These are phyloP conservation scores for Ardeotis arabs DNA, from an alignment of 2,113 vertebrate species.

Conservation along the genomic window DNA sequence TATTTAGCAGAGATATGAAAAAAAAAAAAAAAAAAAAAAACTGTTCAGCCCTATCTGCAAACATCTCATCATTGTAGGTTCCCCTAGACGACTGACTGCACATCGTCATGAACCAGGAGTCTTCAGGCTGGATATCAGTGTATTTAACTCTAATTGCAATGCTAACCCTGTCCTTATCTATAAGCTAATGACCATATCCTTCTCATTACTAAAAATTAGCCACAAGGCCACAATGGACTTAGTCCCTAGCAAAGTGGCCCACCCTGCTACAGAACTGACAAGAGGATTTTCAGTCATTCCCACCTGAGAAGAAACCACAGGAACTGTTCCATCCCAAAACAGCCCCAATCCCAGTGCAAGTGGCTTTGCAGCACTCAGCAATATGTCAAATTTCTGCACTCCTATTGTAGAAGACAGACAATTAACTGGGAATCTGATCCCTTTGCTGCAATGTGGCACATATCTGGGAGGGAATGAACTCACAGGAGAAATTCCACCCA, in stretches of 20 bases:
- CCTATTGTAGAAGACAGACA: neutral
- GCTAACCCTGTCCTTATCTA: neutral
- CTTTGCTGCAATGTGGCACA: neutral
- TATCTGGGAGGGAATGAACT: neutral
- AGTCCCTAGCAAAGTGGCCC: neutral
- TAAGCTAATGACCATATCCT: neutral
- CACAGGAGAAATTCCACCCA: neutral
- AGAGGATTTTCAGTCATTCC: neutral
- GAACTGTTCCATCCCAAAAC: neutral
- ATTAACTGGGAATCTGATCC: neutral
- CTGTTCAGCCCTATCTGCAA: neutral
- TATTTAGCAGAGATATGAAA: neutral
- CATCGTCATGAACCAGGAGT: neutral
- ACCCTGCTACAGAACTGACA: neutral
- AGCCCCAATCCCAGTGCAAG: neutral
- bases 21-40: no score
- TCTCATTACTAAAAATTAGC: neutral
- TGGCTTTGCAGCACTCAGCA: neutral
- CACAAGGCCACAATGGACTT: neutral
- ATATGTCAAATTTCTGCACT: neutral
- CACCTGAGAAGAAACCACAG: neutral
- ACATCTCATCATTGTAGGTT: neutral
- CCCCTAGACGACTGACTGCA: neutral
- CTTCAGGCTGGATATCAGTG: neutral
- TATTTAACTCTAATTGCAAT: neutral